Conservation (phyloP, 2,113 vertebrate genomes). For the Mastomys natalensis region DNA sequence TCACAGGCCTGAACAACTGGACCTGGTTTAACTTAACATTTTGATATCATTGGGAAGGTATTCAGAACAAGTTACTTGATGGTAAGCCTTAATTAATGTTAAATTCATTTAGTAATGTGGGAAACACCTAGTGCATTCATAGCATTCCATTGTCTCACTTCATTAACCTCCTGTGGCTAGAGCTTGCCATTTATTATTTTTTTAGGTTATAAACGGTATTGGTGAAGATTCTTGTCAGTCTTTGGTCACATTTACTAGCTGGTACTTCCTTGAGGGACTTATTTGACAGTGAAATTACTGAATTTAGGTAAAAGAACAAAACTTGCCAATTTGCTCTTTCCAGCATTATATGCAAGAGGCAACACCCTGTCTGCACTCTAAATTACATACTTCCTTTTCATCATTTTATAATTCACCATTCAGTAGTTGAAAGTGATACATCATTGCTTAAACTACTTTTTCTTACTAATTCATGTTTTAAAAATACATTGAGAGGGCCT, state of each 20-base stretch:
- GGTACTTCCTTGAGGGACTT: constrained; percentile 28
- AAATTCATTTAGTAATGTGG: constrained; percentile 34
- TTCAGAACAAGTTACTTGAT: not conserved
- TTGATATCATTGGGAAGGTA: constrained; percentile 12
- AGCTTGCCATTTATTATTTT: not conserved
- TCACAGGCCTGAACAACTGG: not conserved
- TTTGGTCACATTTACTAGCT: not conserved
- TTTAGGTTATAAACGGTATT: not conserved
- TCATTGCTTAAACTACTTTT: constrained; percentile 8
- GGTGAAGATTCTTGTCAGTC: constrained; percentile 37
- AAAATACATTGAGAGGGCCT: not conserved
- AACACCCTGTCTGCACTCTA: not conserved
- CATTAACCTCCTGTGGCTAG: not conserved
- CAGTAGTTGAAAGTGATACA: constrained; percentile 2
- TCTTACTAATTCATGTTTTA: constrained; percentile 33
- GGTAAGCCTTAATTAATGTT: constrained; percentile 1
- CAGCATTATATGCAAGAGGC: not conserved
- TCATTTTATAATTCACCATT: constrained; percentile 18
- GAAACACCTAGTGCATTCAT: constrained; percentile 9
- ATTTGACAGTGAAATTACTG: constrained; percentile 11
- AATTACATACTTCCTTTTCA: not conserved
- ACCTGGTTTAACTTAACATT: not conserved
- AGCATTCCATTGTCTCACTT: constrained; percentile 41
- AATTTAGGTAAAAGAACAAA: not conserved
- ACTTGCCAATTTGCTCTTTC: not conserved